Conservation (phyloP, 1,140 invertebrate genomes). For the Camponotus vicinus region DNA sequence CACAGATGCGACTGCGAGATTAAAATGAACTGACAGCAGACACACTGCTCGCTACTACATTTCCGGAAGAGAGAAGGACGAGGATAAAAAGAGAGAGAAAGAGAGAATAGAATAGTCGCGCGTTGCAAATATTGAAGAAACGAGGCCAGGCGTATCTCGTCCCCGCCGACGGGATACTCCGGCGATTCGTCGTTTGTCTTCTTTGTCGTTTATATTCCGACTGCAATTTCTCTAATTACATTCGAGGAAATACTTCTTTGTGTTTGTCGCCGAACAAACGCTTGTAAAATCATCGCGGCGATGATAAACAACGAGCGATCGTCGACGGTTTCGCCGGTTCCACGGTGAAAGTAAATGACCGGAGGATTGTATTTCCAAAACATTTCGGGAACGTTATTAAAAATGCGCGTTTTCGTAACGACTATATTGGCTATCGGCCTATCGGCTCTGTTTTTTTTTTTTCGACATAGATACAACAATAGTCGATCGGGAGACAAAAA, state of each 20-base stretch:
- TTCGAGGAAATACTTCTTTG: conserved; percentile 2
- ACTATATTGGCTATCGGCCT: not conserved
- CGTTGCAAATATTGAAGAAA: conserved; percentile 54
- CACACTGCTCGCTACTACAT: conserved; percentile 23
- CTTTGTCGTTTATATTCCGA: conserved; percentile 42
- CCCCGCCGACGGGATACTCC: conserved; percentile 5
- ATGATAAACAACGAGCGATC: conserved; percentile 19
- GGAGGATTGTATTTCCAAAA: not conserved
- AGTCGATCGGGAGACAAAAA: not conserved
- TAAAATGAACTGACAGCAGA: conserved; percentile 55
- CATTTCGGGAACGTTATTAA: conserved; percentile 10
- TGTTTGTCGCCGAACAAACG: conserved; percentile 16
- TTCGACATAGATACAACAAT: not conserved
- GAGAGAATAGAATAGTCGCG: not conserved
- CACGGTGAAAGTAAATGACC: not conserved
- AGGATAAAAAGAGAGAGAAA: no score
- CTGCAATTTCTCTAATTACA: conserved; percentile 67
- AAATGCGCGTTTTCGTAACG: not conserved
- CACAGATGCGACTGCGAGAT: conserved; percentile 49
- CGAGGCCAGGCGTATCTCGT: conserved; percentile 23
- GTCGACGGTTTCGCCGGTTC: not conserved
- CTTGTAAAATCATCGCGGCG: conserved; percentile 23
- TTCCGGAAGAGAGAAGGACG: not conserved
- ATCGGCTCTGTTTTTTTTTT: not conserved
- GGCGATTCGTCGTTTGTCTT: conserved; percentile 31